Percentiles rank a stretch among this genome's conserved stretches.
phyloP scores from a whole-genome alignment of 2,888 invertebrate species.

The Escarpia spicata region DNA sequence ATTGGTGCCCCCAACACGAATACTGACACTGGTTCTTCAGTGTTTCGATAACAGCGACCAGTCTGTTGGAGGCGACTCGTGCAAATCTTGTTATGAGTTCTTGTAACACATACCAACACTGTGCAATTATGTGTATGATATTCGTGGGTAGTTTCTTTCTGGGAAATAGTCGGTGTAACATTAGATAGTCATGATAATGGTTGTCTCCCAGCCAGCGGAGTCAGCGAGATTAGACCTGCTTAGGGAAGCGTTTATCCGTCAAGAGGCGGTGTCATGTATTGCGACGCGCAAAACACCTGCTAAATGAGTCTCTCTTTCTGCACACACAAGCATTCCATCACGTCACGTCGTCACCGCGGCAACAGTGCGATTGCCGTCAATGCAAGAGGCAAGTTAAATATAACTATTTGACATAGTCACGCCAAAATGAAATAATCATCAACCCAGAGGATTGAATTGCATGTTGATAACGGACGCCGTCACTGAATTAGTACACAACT shows the following conservation, averaged over 20 bases:
- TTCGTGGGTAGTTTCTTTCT: not conserved
- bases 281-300: not conserved
- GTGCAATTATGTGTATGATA: no score
- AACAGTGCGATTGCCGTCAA: not conserved
- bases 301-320: not conserved
- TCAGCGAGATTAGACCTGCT: not conserved
- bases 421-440: not conserved
- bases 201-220: not conserved
- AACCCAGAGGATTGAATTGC: not conserved
- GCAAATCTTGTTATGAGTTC: no score
- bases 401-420: not conserved
- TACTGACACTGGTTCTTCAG: no score
- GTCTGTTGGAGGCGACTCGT: no score
- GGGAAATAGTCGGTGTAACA: not conserved
- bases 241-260: not conserved
- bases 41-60: no score
- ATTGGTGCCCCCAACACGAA: no score
- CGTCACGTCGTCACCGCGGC: not conserved
- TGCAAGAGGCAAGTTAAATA: not conserved
- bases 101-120: no score
- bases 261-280: not conserved
- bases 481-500: not conserved
- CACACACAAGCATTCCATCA: not conserved
- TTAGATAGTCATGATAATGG: not conserved
- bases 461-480: not conserved